A percentile compares a stretch with the other conserved stretches of the same genome.
phyloP scores from a whole-genome alignment of 2,888 invertebrate species.

The Furcula furcula region DNA sequence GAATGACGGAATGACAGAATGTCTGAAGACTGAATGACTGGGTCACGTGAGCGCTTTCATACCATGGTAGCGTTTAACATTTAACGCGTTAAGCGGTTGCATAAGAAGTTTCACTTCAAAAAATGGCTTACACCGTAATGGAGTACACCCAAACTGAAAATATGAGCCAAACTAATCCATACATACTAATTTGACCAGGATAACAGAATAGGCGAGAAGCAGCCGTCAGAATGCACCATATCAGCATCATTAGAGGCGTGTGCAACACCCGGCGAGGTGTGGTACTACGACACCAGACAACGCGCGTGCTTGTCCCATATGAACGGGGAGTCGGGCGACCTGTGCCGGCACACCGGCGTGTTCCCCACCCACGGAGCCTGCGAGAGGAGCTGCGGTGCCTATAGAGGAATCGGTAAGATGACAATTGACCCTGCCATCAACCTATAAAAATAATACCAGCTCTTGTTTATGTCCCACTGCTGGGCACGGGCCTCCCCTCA shows the following conservation, averaged over 20 bases:
- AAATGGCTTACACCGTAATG: too few species aligned
- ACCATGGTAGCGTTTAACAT: too few species aligned
- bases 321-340: constrained; percentile 70
- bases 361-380: constrained; percentile 87
- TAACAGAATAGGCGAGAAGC: constrained; percentile 16
- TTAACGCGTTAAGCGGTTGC: too few species aligned
- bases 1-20: too few species aligned
- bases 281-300: constrained; percentile 61
- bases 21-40: too few species aligned
- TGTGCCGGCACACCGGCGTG: constrained; percentile 82
- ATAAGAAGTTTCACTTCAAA: too few species aligned
- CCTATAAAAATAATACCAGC: too few species aligned
- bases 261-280: constrained; percentile 42
- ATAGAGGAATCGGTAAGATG: constrained; percentile 84
- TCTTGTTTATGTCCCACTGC: neutral
- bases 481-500: too few species aligned
- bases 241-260: constrained; percentile 42
- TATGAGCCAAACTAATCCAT: too few species aligned
- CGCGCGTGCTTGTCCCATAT: constrained; percentile 53
- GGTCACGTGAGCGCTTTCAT: too few species aligned
- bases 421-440: too few species aligned
- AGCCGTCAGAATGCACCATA: constrained; percentile 41
- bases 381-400: constrained; percentile 87
- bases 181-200: constrained; percentile 11
- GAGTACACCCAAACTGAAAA: too few species aligned